Percentiles rank a stretch among this genome's conserved stretches.
Evolutionary conservation across 1,140 invertebrate genomes (phyloP).

Genomic region (Hylaeus volcanicus): DNA sequence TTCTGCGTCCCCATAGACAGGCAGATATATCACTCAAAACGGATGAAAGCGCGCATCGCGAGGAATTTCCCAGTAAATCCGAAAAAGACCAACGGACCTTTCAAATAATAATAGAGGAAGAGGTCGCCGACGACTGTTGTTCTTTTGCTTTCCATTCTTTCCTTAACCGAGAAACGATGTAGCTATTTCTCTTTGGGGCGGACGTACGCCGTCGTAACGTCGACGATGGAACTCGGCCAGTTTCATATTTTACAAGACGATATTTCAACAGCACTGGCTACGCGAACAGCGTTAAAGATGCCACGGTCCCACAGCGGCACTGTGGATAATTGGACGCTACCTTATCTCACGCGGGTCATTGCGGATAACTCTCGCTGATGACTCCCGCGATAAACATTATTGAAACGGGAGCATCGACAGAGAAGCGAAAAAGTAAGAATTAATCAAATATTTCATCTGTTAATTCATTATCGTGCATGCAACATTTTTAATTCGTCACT

Average conservation of each 20-base stretch:
- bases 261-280: slow-evolving; percentile 41
- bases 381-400: background rate
- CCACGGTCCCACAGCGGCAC: slow-evolving; percentile 18
- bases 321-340: slow-evolving; percentile 45
- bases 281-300: slow-evolving; percentile 31
- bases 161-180: slow-evolving; percentile 43
- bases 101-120: slow-evolving; percentile 21
- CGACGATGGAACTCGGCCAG: slow-evolving; percentile 47
- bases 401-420: no score
- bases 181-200: slow-evolving; percentile 50
- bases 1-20: background rate
- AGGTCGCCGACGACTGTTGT: slow-evolving; percentile 31
- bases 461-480: background rate
- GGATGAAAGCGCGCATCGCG: slow-evolving; percentile 3
- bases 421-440: no score
- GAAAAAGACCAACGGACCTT: background rate
- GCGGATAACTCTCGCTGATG: background rate
- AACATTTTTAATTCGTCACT: slow-evolving; percentile 58
- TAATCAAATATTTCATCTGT: no score
- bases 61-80: slow-evolving; percentile 8
- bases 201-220: slow-evolving; percentile 22
- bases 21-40: slow-evolving; percentile 11
- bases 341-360: slow-evolving; percentile 55
- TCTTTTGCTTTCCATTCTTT: slow-evolving; percentile 36
- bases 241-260: slow-evolving; percentile 62